Percentiles rank a stretch among this genome's conserved stretches.
These are phyloP conservation scores for Calypte anna DNA, from an alignment of 2,113 vertebrate genomes.

Conservation along the genomic window DNA sequence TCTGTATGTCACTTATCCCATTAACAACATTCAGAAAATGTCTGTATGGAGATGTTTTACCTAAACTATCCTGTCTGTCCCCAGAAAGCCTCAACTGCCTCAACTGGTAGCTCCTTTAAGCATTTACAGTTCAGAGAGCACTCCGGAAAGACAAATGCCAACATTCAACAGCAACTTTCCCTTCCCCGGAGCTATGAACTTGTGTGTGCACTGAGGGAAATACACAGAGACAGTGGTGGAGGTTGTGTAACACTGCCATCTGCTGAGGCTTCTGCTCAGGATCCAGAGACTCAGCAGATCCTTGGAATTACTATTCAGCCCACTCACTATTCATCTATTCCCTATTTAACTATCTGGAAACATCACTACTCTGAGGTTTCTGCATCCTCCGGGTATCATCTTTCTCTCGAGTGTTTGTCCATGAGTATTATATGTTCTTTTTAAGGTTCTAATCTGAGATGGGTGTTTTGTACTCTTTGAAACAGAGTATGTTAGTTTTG, in stretches of 20 bases:
- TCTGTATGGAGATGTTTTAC: not conserved
- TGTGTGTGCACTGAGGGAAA: fast-evolving
- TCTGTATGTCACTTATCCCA: not conserved
- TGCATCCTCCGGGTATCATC: not conserved
- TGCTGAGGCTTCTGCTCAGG: not conserved
- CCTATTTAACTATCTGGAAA: not conserved
- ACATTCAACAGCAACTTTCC: not conserved
- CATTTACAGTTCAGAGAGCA: not conserved
- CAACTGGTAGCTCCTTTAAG: not conserved
- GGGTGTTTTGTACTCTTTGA: not conserved
- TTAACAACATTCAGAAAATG: not conserved
- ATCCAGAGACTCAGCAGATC: not conserved
- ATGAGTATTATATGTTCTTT: not conserved
- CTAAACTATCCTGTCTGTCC: not conserved
- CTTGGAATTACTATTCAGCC: not conserved
- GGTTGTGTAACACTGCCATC: conserved; percentile 19
- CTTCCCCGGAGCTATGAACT: not conserved
- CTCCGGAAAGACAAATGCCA: not conserved
- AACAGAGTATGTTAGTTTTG: not conserved
- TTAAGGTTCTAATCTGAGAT: not conserved
- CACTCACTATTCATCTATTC: not conserved
- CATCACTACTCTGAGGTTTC: not conserved
- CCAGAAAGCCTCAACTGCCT: not conserved
- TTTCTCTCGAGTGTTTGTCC: not conserved
- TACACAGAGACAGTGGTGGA: not conserved